Evolutionary conservation across 2,888 invertebrate genomes (phyloP).

Genomic region (Dorcus hopei): DNA sequence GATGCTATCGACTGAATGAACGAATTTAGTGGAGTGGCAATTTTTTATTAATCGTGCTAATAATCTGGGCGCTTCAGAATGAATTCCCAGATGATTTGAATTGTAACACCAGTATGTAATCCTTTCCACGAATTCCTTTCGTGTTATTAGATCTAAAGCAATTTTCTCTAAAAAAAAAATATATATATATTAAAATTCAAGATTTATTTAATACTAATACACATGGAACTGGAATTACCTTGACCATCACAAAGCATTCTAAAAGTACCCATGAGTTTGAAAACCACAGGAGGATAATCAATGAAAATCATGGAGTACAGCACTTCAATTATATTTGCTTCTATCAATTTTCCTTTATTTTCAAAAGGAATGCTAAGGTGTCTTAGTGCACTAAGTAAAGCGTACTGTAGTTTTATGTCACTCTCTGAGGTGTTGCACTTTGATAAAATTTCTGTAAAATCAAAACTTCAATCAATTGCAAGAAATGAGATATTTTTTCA

Average conservation of each 20-base stretch:
- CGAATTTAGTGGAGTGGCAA: slow-evolving; percentile 51
- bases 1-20: slow-evolving; percentile 61
- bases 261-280: slow-evolving; percentile 80
- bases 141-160: slow-evolving; percentile 64
- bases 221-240: slow-evolving; percentile 50
- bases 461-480: background rate
- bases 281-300: slow-evolving; percentile 76
- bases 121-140: slow-evolving; percentile 61
- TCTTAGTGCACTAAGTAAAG: slow-evolving; percentile 72
- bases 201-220: background rate
- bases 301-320: slow-evolving; percentile 65
- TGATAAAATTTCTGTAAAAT: slow-evolving; percentile 47
- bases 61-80: slow-evolving; percentile 76
- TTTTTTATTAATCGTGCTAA: slow-evolving; percentile 77
- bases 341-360: slow-evolving; percentile 72
- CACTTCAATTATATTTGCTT: slow-evolving; percentile 70
- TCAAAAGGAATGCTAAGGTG: slow-evolving; percentile 70
- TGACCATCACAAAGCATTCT: slow-evolving; percentile 85
- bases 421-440: slow-evolving; percentile 59
- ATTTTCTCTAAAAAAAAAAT: slow-evolving; percentile 59
- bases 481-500: background rate
- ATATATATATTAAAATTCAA: slow-evolving; percentile 3
- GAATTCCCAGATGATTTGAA: slow-evolving; percentile 79
- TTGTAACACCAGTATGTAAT: slow-evolving; percentile 74
- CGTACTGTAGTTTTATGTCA: slow-evolving; percentile 67